A percentile compares a stretch with the other conserved stretches of the same genome.
phyloP scores from a whole-genome alignment of 2,113 vertebrate genomes.

The Hassar affinis region DNA sequence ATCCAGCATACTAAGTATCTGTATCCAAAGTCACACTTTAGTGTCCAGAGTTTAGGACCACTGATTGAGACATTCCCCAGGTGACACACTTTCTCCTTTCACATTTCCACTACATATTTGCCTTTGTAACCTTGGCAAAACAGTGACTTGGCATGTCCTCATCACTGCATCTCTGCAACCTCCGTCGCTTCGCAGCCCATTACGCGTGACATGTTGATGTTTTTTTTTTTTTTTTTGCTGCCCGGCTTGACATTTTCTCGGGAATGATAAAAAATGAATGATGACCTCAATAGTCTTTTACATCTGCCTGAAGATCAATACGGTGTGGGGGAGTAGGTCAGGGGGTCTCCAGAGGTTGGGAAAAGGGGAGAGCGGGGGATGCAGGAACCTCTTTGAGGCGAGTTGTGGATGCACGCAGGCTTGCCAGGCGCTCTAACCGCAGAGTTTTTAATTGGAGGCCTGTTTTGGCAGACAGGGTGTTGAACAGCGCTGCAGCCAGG shows the following conservation, averaged over 20 bases:
- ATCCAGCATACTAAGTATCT: not conserved
- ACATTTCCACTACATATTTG: constrained; percentile 1
- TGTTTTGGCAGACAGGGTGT: constrained; percentile 48
- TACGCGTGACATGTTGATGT: constrained; percentile 38
- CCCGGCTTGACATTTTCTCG: constrained; percentile 55
- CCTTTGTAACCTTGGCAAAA: not conserved
- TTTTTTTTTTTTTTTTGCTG: constrained; percentile 50
- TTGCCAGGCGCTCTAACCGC: constrained; percentile 55
- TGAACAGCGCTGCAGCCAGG: constrained; percentile 44
- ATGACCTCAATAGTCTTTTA: constrained; percentile 60
- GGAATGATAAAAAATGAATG: constrained; percentile 60
- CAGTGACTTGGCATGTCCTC: constrained; percentile 11
- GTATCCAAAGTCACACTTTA: not conserved
- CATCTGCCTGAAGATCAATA: constrained; percentile 63
- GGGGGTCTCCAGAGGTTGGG: constrained; percentile 54
- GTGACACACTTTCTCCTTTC: not conserved
- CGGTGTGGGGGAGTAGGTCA: constrained; percentile 57
- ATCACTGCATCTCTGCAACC: constrained; percentile 3
- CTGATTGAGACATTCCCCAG: not conserved
- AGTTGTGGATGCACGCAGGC: constrained; percentile 42
- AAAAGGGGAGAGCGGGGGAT: constrained; percentile 31
- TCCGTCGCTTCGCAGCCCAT: constrained; percentile 23
- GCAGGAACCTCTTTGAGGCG: constrained; percentile 45
- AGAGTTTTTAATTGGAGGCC: constrained; percentile 59
- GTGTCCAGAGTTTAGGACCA: not conserved